A percentile compares a stretch with the other conserved stretches of the same genome.
Evolutionary conservation across 2,888 invertebrate genomes (phyloP).

Genomic region (Cryptus viduatorius): DNA sequence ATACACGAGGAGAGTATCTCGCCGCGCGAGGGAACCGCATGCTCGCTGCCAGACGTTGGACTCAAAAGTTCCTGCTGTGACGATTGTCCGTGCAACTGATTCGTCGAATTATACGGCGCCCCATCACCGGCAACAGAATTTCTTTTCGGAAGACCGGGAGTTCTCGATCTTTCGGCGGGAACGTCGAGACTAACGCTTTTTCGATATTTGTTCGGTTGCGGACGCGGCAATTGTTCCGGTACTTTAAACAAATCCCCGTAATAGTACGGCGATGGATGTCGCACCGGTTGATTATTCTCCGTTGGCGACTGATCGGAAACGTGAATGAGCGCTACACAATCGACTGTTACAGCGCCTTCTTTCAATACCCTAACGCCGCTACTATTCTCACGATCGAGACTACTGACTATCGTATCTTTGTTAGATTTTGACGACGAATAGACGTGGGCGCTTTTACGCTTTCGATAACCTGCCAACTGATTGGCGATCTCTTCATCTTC

Average conservation of each 20-base stretch:
- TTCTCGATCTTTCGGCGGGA: slow-evolving; percentile 89
- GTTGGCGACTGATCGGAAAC: slow-evolving; percentile 85
- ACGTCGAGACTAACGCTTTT: slow-evolving; percentile 92
- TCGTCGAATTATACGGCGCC: slow-evolving; percentile 81
- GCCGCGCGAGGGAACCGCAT: slow-evolving; percentile 76
- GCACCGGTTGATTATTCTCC: slow-evolving; percentile 87
- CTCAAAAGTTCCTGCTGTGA: slow-evolving; percentile 77
- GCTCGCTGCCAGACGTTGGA: slow-evolving; percentile 79
- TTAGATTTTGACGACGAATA: slow-evolving; percentile 71
- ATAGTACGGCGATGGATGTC: slow-evolving; percentile 93
- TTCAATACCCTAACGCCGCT: slow-evolving; percentile 32
- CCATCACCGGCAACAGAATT: slow-evolving; percentile 91
- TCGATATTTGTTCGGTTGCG: slow-evolving; percentile 86
- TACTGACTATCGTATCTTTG: slow-evolving; percentile 63
- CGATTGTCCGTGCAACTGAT: slow-evolving; percentile 71
- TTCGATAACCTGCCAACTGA: slow-evolving; percentile 72
- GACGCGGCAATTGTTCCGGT: slow-evolving; percentile 84
- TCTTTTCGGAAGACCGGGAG: slow-evolving; percentile 87
- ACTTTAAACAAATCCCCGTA: slow-evolving; percentile 91
- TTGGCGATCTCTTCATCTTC: slow-evolving; percentile 79
- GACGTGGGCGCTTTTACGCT: slow-evolving; percentile 73
- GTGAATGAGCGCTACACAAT: slow-evolving; percentile 81
- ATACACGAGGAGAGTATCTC: slow-evolving; percentile 83
- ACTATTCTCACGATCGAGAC: slow-evolving; percentile 53
- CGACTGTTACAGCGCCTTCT: slow-evolving; percentile 73